These are phyloP conservation scores for Ischnus inquisitorius DNA, from an alignment of 2,888 invertebrate species.

Conservation along the genomic window DNA sequence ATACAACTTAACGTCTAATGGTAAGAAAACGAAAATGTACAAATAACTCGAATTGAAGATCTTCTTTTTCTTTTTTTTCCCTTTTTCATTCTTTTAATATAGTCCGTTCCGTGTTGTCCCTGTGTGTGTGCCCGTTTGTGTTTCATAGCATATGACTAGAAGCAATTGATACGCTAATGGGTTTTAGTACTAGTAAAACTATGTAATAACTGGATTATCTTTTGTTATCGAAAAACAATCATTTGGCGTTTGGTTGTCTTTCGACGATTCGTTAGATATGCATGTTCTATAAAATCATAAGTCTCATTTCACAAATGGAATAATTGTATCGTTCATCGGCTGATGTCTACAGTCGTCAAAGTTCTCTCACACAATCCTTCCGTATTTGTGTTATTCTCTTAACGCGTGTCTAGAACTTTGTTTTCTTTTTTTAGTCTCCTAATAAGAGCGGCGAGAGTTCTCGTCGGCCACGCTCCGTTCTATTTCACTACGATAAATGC, in stretches of 20 bases:
- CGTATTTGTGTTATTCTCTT: not conserved
- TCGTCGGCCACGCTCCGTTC: conserved; percentile 11
- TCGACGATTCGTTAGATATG: conserved; percentile 25
- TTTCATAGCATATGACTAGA: conserved; percentile 65
- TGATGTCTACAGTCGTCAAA: not conserved
- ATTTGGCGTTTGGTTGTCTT: conserved; percentile 55
- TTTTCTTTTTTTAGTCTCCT: not conserved
- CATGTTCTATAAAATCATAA: conserved; percentile 35
- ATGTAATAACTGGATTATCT: conserved; percentile 24
- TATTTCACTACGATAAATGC: conserved; percentile 65
- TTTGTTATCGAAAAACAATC: conserved; percentile 59
- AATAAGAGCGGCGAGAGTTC: conserved; percentile 29
- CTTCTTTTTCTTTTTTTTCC: conserved; percentile 10
- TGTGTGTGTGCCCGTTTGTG: conserved; percentile 57
- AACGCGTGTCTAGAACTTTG: not conserved
- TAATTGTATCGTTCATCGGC: conserved; percentile 7
- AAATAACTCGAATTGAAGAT: conserved; percentile 66
- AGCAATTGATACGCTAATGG: conserved; percentile 49
- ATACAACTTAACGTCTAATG: conserved; percentile 68
- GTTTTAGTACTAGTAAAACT: conserved; percentile 45
- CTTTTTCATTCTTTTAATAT: conserved; percentile 14
- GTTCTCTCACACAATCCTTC: conserved; percentile 1
- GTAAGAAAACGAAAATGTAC: conserved; percentile 68
- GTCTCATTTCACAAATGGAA: conserved; percentile 18
- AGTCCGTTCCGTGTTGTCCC: conserved; percentile 36